Evolutionary conservation across 2,113 vertebrate species (phyloP).

Genomic region (Rhinolophus ferrumequinum): DNA sequence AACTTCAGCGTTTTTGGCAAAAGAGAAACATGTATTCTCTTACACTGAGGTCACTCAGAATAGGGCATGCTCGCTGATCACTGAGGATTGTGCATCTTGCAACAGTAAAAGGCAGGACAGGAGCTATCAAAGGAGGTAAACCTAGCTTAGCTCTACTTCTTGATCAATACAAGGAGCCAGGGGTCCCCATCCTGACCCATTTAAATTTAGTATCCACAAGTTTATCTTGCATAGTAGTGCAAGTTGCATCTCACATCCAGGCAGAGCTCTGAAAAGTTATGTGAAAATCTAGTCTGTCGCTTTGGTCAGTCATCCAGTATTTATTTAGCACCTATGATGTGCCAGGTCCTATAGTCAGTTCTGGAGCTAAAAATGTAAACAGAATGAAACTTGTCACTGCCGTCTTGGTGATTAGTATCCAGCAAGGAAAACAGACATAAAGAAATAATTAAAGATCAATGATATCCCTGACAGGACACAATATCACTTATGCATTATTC

Average conservation of each 20-base stretch:
- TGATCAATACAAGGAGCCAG: not conserved
- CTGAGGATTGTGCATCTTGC: not conserved
- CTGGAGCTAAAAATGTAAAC: not conserved
- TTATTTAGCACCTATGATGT: not conserved
- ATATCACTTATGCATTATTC: not conserved
- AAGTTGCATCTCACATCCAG: not conserved
- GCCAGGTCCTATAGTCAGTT: not conserved
- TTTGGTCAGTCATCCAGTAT: not conserved
- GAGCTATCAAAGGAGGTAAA: not conserved
- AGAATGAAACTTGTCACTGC: not conserved
- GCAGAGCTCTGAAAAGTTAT: not conserved
- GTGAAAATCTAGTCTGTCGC: slow-evolving; percentile 29
- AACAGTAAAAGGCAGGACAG: not conserved
- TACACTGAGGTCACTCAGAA: not conserved
- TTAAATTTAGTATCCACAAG: slow-evolving; percentile 23
- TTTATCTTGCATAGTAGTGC: not conserved
- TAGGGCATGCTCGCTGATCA: slow-evolving; percentile 39
- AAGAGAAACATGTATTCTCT: slow-evolving; percentile 60
- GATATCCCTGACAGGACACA: not conserved
- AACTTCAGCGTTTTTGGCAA: slow-evolving; percentile 51
- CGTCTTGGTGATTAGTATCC: not conserved
- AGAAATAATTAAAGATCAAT: not conserved
- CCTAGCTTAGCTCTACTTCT: not conserved
- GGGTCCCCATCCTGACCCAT: not conserved
- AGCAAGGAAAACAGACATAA: not conserved